Conservation (phyloP, 1,140 invertebrate genomes). For the Ooceraea biroi region DNA sequence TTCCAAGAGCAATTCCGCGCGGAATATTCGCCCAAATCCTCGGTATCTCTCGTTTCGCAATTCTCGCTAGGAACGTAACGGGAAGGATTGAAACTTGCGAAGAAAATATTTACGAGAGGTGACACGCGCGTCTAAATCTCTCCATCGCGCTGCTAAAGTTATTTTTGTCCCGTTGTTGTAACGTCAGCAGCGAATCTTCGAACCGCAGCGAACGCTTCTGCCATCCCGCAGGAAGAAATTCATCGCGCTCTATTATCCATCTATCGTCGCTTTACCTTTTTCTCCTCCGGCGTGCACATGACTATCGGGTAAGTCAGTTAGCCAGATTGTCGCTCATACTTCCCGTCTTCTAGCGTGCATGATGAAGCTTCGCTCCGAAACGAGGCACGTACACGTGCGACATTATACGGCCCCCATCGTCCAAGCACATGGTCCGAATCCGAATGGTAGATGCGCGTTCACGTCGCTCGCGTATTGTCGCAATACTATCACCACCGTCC, state of each 20-base stretch:
- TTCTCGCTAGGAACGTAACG: no score
- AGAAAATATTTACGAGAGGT: neutral
- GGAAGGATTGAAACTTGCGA: neutral
- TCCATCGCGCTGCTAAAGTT: neutral
- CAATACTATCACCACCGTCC: neutral
- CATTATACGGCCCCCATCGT: neutral
- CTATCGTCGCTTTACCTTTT: slow-evolving; percentile 80
- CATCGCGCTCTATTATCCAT: neutral
- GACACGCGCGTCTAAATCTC: neutral
- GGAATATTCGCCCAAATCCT: no score
- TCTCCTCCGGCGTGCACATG: slow-evolving; percentile 86
- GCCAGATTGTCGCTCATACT: slow-evolving; percentile 52
- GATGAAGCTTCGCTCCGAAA: slow-evolving; percentile 4
- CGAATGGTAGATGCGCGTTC: slow-evolving; percentile 43
- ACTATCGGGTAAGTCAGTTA: slow-evolving; percentile 29
- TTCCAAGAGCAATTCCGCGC: no score
- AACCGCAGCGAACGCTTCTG: neutral
- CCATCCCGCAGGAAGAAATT: neutral
- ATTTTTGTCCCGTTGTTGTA: slow-evolving; percentile 34
- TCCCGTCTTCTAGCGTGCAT: slow-evolving; percentile 51
- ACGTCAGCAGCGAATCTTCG: slow-evolving; percentile 8
- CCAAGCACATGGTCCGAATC: slow-evolving; percentile 54
- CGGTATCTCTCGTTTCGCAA: no score
- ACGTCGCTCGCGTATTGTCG: neutral
- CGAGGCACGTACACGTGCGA: slow-evolving; percentile 53